A percentile compares a stretch with the other conserved stretches of the same genome.
These are phyloP conservation scores for Ataeniobius toweri DNA, from an alignment of 2,797 vertebrate genomes.

Conservation along the genomic window DNA sequence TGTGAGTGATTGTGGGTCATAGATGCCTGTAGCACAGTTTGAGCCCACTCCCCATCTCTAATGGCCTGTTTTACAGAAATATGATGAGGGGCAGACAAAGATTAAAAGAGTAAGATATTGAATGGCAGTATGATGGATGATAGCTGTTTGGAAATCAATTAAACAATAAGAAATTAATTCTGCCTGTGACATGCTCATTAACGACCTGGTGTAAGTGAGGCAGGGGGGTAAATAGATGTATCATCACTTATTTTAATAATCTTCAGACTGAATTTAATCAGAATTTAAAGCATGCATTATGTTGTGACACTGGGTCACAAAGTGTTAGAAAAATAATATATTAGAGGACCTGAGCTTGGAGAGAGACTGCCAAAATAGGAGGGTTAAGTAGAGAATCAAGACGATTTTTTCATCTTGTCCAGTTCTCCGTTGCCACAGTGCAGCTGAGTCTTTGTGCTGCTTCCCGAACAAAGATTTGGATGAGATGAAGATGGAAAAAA, in stretches of 20 bases:
- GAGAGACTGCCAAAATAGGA: not conserved
- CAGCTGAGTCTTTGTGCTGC: slow-evolving; percentile 38
- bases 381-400: not conserved
- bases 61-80: slow-evolving; percentile 69
- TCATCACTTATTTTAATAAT: slow-evolving; percentile 43
- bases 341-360: not conserved
- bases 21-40: slow-evolving; percentile 34
- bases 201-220: slow-evolving; percentile 61
- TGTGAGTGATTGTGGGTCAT: slow-evolving; percentile 44
- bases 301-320: not conserved
- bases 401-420: not conserved
- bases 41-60: slow-evolving; percentile 50
- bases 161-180: slow-evolving; percentile 82
- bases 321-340: not conserved
- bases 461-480: slow-evolving; percentile 38
- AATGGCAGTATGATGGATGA: slow-evolving; percentile 79
- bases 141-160: slow-evolving; percentile 79
- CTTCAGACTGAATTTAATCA: slow-evolving; percentile 27
- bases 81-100: slow-evolving; percentile 70
- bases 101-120: slow-evolving; percentile 76
- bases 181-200: slow-evolving; percentile 82
- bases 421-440: slow-evolving; percentile 6
- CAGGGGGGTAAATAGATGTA: slow-evolving; percentile 47
- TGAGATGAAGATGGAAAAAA: slow-evolving; percentile 29
- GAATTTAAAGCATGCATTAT: slow-evolving; percentile 11